Evolutionary conservation across 1,140 invertebrate species (phyloP), one percentile per base, ranked within the genome.

Genomic region (Drosophila saltans): DNA sequence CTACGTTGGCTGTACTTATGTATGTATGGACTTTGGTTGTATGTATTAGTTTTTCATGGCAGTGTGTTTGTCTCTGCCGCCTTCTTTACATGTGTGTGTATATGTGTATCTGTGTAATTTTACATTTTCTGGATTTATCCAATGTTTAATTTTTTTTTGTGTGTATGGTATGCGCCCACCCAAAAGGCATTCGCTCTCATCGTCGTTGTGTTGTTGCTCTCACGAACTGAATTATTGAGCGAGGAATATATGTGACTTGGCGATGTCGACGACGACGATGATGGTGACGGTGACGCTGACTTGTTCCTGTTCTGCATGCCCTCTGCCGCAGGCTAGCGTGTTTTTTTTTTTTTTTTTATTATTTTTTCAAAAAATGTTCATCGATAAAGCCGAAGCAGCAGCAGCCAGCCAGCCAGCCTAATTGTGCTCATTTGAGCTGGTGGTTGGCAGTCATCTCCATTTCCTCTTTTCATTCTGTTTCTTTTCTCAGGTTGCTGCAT

Each of bases 61-160:
- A 78, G 66, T 66, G 62, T 78, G 62, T 78, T 61, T 77, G 36
- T 60, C 48, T 63, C 26, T 73, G 56, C 57, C 41, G 45, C 21
- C 6, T 7, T 16, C 16, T 48, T 24, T 48, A 16, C 21, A 48
- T 62, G 11, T 62, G 41, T 40, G 40, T 64, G 60, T 30, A 4
- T 30, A 30, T 56, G 39, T 81, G 63, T 79, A 69, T 77, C 61
- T 77, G 62, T 83, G 84, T 86, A 88, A 88, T 88, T 88, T 88
- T 88, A 88, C 83, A 88, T 88, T 88, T 88, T 88, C 84, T 83
- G 84, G 80, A 88, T 88, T 88, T 88, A 88, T 88, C 84, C 83
- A 88, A 88, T 89, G 83, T 80, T 88, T 86, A 89, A 86, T 89
- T 88, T 86, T 82, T 82, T 81, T 73, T 48, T 40, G 65, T 69